Percentiles rank a stretch among this genome's conserved stretches.
phyloP scores from a whole-genome alignment of 35 echinoderm and acorn worm genomes.

The Anneissia japonica region DNA sequence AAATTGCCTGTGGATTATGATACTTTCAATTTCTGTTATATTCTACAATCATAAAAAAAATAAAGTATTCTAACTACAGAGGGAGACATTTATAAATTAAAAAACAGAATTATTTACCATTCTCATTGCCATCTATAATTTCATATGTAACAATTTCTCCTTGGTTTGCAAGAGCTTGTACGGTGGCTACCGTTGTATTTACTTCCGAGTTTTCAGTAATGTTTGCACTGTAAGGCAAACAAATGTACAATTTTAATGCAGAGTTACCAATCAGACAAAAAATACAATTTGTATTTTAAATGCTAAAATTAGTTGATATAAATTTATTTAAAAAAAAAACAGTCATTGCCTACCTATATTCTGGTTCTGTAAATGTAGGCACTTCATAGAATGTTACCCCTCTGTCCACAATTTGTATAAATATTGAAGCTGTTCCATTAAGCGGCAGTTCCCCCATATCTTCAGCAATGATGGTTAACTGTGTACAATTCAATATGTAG shows the following conservation, averaged over 20 bases:
- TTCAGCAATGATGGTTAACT: neutral
- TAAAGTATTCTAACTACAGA: too few species aligned
- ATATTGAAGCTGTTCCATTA: neutral
- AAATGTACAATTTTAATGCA: too few species aligned
- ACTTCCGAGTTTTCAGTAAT: neutral
- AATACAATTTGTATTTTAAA: too few species aligned
- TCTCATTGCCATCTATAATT: neutral
- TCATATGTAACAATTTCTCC: neutral
- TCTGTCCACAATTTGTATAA: neutral
- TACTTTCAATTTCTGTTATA: too few species aligned
- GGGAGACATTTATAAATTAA: too few species aligned
- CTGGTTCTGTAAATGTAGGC: neutral
- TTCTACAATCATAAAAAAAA: too few species aligned
- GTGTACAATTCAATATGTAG: neutral
- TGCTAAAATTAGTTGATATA: too few species aligned
- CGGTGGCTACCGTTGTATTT: neutral
- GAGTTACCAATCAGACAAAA: too few species aligned
- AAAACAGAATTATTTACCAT: neutral
- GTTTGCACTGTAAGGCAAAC: neutral
- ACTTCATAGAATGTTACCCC: neutral
- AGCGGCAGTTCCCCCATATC: neutral
- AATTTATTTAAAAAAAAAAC: neutral
- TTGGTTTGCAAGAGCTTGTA: neutral
- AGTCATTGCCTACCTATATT: neutral
- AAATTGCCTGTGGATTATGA: too few species aligned